phyloP scores from a whole-genome alignment of 2,888 invertebrate genomes.

The Tipula unca region DNA sequence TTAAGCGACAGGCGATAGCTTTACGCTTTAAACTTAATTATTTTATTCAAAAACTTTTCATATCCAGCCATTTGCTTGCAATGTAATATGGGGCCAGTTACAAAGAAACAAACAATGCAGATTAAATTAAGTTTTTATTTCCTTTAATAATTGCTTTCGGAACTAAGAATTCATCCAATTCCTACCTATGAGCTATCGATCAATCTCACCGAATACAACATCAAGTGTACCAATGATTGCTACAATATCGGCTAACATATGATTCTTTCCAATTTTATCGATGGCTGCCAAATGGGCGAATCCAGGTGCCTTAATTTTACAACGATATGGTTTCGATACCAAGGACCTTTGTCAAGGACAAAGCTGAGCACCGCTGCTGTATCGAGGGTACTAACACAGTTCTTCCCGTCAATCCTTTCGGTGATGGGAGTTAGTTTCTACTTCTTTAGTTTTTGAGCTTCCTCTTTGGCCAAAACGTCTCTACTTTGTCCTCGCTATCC shows the following conservation, averaged over 20 bases:
- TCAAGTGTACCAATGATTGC: conserved; percentile 94
- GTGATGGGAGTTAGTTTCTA: too few species aligned
- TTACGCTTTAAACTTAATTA: too few species aligned
- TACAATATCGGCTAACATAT: conserved; percentile 93
- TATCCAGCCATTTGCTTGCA: too few species aligned
- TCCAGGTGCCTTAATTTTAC: conserved; percentile 84
- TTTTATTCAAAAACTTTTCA: too few species aligned
- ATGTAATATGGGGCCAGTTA: background rate
- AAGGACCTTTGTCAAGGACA: too few species aligned
- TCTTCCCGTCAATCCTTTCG: too few species aligned
- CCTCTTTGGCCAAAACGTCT: too few species aligned
- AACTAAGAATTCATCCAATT: background rate
- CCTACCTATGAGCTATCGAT: conserved; percentile 52
- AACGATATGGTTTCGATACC: conserved; percentile 90
- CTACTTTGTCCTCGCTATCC: too few species aligned
- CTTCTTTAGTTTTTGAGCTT: too few species aligned
- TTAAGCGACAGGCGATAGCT: too few species aligned
- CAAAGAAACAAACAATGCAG: background rate
- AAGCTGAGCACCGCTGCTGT: too few species aligned
- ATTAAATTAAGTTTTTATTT: background rate
- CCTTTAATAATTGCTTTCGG: background rate
- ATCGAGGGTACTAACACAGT: too few species aligned
- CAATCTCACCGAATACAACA: conserved; percentile 88
- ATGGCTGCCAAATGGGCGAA: conserved; percentile 81
- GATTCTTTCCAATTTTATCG: conserved; percentile 78